Percentiles rank a stretch among this genome's conserved stretches.
These are phyloP conservation scores for Drosophila eugracilis DNA, from an alignment of 1,140 invertebrate species.

Conservation along the genomic window DNA sequence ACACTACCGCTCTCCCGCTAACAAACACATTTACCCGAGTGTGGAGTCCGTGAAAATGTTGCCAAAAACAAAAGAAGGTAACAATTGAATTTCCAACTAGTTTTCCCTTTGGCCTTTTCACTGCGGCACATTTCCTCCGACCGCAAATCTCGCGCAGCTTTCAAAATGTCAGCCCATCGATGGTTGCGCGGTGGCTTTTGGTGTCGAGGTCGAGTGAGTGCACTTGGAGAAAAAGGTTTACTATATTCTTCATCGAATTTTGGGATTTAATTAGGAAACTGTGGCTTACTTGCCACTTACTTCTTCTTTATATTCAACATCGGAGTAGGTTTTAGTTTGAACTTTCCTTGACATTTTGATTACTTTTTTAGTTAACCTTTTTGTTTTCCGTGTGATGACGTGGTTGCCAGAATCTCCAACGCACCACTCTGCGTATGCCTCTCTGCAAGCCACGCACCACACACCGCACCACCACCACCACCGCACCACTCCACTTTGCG, in stretches of 20 bases:
- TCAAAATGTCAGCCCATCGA: conserved; percentile 51
- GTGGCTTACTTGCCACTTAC: no score
- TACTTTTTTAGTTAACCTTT: background rate
- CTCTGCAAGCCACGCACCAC: conserved; percentile 25
- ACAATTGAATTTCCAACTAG: conserved; percentile 34
- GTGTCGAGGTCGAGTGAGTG: conserved; percentile 50
- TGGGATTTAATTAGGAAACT: rapidly evolving
- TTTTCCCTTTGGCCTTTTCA: conserved; percentile 27
- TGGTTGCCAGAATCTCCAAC: conserved; percentile 16
- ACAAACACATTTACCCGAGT: background rate
- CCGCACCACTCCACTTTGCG: conserved; percentile 59
- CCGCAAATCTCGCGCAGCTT: conserved; percentile 51
- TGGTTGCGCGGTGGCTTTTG: conserved; percentile 9
- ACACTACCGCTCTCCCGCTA: background rate
- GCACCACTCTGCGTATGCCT: conserved; percentile 10
- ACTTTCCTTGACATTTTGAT: background rate
- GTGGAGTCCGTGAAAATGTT: conserved; percentile 31
- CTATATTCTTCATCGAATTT: no score
- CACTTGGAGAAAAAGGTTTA: conserved; percentile 8
- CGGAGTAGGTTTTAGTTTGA: no score
- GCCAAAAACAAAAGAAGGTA: conserved; percentile 42
- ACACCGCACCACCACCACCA: no score
- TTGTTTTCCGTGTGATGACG: conserved; percentile 26
- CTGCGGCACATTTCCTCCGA: conserved; percentile 25
- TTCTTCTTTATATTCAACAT: no score